Percentiles rank a stretch among this genome's conserved stretches.
Conservation (phyloP, 2,888 invertebrate species). For the Petrophora chlorosata region DNA sequence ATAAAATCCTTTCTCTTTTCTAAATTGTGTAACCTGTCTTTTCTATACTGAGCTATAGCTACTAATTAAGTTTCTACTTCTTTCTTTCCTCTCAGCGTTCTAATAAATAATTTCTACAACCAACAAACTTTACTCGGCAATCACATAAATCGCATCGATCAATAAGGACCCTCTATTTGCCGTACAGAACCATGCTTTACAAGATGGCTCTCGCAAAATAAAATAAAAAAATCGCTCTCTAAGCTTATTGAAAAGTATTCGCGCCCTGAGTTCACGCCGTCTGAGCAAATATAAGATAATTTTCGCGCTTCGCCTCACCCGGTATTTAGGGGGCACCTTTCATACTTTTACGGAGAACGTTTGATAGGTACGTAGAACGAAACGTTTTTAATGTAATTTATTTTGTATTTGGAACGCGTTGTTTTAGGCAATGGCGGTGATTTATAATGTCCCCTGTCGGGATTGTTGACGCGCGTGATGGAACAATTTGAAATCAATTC, state of each 20-base stretch:
- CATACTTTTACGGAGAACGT: conserved; percentile 77
- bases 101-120: conserved; percentile 4
- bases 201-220: conserved; percentile 73
- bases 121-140: conserved; percentile 36
- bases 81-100: too few species aligned
- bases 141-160: conserved; percentile 63
- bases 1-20: too few species aligned
- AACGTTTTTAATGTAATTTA: conserved; percentile 75
- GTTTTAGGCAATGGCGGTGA: conserved; percentile 41
- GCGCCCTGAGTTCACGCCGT: conserved; percentile 81
- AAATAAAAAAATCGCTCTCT: conserved; percentile 74
- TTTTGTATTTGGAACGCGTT: conserved; percentile 74
- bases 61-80: too few species aligned
- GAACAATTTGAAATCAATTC: conserved; percentile 14
- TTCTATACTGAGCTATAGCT: too few species aligned
- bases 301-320: conserved; percentile 81
- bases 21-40: too few species aligned
- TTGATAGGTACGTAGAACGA: conserved; percentile 59
- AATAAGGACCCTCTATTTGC: conserved; percentile 74
- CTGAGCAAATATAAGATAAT: conserved; percentile 84
- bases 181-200: conserved; percentile 66
- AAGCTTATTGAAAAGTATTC: conserved; percentile 84
- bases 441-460: conserved; percentile 26
- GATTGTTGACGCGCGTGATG: conserved; percentile 20
- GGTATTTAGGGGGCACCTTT: conserved; percentile 84